These are phyloP conservation scores for Tarsius wallacei DNA, from an alignment of 2,797 vertebrate genomes.

Conservation along the genomic window DNA sequence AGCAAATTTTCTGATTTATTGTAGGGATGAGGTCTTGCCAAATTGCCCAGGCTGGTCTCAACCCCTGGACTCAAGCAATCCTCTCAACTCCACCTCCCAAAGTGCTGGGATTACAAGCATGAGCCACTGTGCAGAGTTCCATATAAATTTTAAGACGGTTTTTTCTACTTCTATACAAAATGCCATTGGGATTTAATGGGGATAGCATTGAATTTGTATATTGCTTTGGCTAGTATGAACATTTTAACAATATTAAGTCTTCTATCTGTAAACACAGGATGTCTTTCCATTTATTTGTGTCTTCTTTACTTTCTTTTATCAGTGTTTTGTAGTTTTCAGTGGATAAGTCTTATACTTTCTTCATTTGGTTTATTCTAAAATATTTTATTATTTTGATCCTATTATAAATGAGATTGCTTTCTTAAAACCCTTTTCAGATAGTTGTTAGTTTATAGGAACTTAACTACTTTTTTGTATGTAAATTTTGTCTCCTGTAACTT, in stretches of 20 bases:
- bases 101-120: too few relatives aligned
- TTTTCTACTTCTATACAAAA: not conserved
- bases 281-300: not conserved
- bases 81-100: too few relatives aligned
- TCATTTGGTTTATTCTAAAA: not conserved
- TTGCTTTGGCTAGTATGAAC: not conserved
- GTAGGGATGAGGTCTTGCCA: too few relatives aligned
- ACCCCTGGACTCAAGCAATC: too few relatives aligned
- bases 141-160: not conserved
- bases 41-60: too few relatives aligned
- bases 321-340: not conserved
- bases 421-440: not conserved
- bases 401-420: not conserved
- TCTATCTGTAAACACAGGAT: not conserved
- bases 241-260: not conserved
- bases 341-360: not conserved
- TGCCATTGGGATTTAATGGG: not conserved
- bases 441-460: not conserved
- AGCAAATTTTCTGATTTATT: too few relatives aligned
- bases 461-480: not conserved
- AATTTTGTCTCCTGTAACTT: not conserved
- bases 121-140: not conserved
- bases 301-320: not conserved
- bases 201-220: not conserved
- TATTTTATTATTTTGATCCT: not conserved